phyloP scores from a whole-genome alignment of 2,888 invertebrate genomes.

The Capitulum mitella region DNA sequence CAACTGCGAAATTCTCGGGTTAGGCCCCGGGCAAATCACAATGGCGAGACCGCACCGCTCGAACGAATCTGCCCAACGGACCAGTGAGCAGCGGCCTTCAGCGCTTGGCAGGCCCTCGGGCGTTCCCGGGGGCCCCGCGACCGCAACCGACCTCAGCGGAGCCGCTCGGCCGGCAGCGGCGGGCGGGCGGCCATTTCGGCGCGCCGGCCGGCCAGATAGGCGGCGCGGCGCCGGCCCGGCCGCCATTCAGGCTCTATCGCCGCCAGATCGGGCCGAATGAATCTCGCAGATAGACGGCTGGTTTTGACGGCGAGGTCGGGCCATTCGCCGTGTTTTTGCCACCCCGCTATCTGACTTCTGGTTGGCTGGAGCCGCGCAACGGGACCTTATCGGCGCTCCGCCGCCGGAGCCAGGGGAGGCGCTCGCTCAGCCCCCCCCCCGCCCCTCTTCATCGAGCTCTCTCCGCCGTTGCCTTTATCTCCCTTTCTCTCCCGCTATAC shows the following conservation, averaged over 20 bases:
- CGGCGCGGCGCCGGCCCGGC: neutral
- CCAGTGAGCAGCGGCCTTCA: no score
- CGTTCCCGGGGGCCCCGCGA: no score
- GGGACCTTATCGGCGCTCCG: neutral
- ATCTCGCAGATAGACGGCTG: neutral
- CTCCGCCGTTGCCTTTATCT: no score
- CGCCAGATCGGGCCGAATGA: conserved; percentile 10
- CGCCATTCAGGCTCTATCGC: conserved; percentile 1
- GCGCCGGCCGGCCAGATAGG: neutral
- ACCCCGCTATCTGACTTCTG: conserved; percentile 15
- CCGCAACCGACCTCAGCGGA: no score
- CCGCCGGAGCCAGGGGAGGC: neutral
- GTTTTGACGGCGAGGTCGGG: neutral
- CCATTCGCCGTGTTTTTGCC: conserved; percentile 14
- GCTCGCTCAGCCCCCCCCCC: neutral
- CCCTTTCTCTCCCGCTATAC: no score
- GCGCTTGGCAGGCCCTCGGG: no score
- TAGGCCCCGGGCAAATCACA: no score
- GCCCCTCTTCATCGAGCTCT: no score
- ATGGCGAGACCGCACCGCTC: no score
- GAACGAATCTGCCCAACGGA: no score
- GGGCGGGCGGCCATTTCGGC: neutral
- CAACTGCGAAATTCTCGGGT: no score
- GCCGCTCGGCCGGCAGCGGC: neutral
- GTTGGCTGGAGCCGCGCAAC: neutral